phyloP scores from a whole-genome alignment of 1,140 invertebrate genomes.

The Neotoxoptera formosana region DNA sequence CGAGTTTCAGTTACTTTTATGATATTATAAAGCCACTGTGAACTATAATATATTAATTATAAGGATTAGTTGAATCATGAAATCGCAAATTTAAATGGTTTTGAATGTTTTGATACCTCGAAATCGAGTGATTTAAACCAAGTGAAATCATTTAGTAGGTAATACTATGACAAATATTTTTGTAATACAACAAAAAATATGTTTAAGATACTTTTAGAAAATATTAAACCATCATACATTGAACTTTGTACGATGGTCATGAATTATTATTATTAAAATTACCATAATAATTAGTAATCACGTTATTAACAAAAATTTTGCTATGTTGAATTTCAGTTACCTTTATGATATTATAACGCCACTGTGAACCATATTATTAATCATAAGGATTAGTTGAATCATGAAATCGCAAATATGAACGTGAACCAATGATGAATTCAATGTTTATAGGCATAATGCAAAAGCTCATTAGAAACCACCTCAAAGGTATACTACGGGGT shows the following conservation, averaged over 20 bases:
- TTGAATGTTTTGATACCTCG: not conserved
- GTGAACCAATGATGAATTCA: not conserved
- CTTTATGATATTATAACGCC: no score
- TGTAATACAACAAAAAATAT: not conserved
- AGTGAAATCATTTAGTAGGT: not conserved
- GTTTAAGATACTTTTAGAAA: not conserved
- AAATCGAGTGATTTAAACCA: not conserved
- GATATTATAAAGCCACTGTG: not conserved
- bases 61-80: not conserved
- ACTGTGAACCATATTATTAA: not conserved
- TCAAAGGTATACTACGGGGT: not conserved
- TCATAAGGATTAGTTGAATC: not conserved
- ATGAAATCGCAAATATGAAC: not conserved
- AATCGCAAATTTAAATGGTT: not conserved
- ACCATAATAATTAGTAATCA: no score
- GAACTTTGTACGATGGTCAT: not conserved
- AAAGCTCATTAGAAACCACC: not conserved
- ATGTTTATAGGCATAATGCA: not conserved
- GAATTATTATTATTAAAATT: no score
- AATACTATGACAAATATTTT: not conserved
- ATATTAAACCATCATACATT: not conserved
- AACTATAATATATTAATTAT: not conserved
- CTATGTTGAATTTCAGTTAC: not conserved
- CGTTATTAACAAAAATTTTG: not conserved
- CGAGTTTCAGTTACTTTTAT: not conserved